Evolutionary conservation across 2,888 invertebrate genomes (phyloP).

Genomic region (Mythimna vitellina): DNA sequence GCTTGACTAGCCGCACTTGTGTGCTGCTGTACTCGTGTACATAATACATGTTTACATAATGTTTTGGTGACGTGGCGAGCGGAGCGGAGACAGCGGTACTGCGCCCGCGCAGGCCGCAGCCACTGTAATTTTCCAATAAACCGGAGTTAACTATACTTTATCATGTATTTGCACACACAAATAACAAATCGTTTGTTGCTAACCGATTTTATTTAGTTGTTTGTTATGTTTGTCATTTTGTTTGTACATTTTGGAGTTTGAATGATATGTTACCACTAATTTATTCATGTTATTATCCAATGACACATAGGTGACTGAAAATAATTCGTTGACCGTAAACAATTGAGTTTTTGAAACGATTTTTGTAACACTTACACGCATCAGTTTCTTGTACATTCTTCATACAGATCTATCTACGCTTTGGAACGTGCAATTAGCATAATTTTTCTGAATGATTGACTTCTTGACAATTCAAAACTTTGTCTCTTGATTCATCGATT

Average conservation of each 20-base stretch:
- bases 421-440: too few species aligned
- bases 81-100: conserved; percentile 57
- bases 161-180: conserved; percentile 53
- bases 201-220: conserved; percentile 26
- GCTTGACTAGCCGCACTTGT: conserved; percentile 50
- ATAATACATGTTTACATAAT: conserved; percentile 64
- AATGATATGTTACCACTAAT: conserved; percentile 10
- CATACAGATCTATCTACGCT: too few species aligned
- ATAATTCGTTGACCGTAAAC: background rate
- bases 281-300: conserved; percentile 25
- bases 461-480: too few species aligned
- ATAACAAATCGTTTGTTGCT: conserved; percentile 60
- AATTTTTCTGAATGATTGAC: too few species aligned
- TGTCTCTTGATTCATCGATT: too few species aligned
- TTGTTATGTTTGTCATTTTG: conserved; percentile 31
- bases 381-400: too few species aligned
- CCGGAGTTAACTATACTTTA: conserved; percentile 55
- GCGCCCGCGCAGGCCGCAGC: conserved; percentile 52
- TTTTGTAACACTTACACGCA: background rate
- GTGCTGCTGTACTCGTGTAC: conserved; percentile 36
- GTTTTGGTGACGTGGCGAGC: conserved; percentile 61
- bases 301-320: conserved; percentile 21
- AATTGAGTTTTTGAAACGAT: background rate
- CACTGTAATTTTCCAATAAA: conserved; percentile 75
- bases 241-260: conserved; percentile 24